Evolutionary conservation across 2,888 invertebrate genomes (phyloP).

Genomic region (Clunio marinus): DNA sequence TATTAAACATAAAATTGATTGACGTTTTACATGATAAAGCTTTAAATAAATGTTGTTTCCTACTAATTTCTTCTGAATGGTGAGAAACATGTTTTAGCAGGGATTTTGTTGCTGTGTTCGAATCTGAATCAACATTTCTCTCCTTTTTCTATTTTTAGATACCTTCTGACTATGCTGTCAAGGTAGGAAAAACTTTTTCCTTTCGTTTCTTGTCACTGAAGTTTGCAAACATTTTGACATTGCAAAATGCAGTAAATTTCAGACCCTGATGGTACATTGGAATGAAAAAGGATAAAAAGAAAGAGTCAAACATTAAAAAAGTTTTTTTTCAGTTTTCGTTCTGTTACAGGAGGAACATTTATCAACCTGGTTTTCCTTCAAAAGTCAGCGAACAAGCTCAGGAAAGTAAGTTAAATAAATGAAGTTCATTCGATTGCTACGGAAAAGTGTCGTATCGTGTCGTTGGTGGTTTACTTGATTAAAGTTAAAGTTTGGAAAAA

Average conservation of each 20-base stretch:
- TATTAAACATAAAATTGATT: slow-evolving; percentile 22
- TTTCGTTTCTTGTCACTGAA: background rate
- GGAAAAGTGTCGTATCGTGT: background rate
- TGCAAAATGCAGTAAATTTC: background rate
- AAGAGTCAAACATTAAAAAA: background rate
- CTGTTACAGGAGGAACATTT: slow-evolving; percentile 7
- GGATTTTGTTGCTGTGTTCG: background rate
- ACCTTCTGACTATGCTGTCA: background rate
- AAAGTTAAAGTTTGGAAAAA: too few species aligned
- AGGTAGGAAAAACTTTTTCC: background rate
- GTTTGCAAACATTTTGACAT: background rate
- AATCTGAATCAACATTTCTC: too few species aligned
- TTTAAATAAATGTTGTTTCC: slow-evolving; percentile 23
- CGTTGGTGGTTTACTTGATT: slow-evolving; percentile 12
- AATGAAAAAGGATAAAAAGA: background rate
- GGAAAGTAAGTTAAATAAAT: too few species aligned
- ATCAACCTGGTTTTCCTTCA: background rate
- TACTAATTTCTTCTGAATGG: slow-evolving; percentile 20
- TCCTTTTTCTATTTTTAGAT: too few species aligned
- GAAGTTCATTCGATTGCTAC: background rate
- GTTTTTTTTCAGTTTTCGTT: background rate
- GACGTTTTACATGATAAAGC: slow-evolving; percentile 35
- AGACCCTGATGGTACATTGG: background rate
- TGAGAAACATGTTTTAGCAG: background rate
- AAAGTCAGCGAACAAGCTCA: background rate